Evolutionary conservation across 2,797 vertebrate species (phyloP).

Genomic region (Meriones psammophilus): DNA sequence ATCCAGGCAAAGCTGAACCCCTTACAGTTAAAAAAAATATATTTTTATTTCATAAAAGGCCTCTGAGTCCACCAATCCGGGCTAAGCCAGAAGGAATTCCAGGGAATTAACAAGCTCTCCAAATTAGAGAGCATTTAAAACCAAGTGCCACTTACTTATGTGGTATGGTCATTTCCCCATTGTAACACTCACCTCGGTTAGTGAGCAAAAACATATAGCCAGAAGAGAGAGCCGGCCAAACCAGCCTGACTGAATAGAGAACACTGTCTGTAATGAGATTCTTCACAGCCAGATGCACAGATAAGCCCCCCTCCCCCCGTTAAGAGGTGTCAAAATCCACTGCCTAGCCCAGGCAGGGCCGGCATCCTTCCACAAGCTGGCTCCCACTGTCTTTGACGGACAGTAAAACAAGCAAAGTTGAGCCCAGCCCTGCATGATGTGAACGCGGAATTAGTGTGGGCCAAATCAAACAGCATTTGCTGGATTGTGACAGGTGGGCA

Average conservation of each 20-base stretch:
- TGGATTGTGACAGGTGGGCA: constrained; percentile 11
- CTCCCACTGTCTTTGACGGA: constrained; percentile 47
- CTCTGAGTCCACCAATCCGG: background rate
- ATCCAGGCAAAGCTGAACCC: background rate
- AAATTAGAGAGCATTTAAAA: constrained; percentile 52
- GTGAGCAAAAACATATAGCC: constrained; percentile 39
- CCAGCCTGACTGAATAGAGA: background rate
- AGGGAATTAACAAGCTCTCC: constrained; percentile 27
- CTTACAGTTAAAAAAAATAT: background rate
- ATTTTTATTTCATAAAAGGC: background rate
- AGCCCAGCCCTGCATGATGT: background rate
- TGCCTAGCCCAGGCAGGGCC: background rate
- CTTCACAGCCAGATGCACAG: background rate
- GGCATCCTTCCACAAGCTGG: background rate
- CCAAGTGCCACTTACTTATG: constrained; percentile 21
- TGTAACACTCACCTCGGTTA: constrained; percentile 50
- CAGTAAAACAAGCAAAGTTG: constrained; percentile 51
- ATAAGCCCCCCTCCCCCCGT: background rate
- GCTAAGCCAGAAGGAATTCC: background rate
- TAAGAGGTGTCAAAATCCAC: constrained; percentile 20
- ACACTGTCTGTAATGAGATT: constrained; percentile 49
- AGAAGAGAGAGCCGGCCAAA: background rate
- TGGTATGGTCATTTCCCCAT: constrained; percentile 2
- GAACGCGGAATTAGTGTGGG: constrained; percentile 23
- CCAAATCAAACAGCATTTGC: constrained; percentile 27